Base-by-base conservation (phyloP, 2,113 vertebrate genomes). In the Physeter macrocephalus region DNA sequence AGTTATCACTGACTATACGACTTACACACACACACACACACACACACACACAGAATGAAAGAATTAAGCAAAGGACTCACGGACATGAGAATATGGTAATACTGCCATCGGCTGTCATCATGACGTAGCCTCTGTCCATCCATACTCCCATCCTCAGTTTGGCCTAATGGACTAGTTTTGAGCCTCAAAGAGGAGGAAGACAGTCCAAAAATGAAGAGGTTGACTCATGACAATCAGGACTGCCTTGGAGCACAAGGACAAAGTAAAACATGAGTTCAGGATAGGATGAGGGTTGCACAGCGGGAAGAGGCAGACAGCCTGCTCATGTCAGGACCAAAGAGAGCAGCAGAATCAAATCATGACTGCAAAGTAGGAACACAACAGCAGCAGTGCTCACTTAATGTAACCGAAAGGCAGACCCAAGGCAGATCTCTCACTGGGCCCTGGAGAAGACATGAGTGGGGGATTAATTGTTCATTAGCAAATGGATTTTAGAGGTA, bases 401-500 rank as follows among this genome's bases (percentile, higher is more conserved):
- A 25, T 1, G 1, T 25, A 46, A 57, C 7, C n/a, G 12, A 54
- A 25, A 0, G 23, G 20, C 8, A 21, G 11, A 4, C 20, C 54
- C 83, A 2, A 8, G 21, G 23, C 29, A 59, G 12, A 31, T 27
- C 39, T 17, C 49, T 90, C 39, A 43, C 20, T 17, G 20, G 20
- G 31, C 39, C 25, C 85, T 82, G 7, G 39, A 62, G 75, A 61
- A 88, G 41, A 83, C 25, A 10, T 10, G 3, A 72, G 4, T 25
- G 23, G 52, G 39, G 20, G 18, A n/a, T 93, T 71, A 75, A 88
- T 13, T 91, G 41, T 67, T 97, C 59, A 88, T 94, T 90, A 81
- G 27, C 36, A 90, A 66, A 25, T 46, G 1, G 57, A 71, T 67
- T 96, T 96, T 59, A 85, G 71, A 93, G 36, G 80, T 94, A 97